These are phyloP conservation scores for Periplaneta americana DNA, from an alignment of 1,140 invertebrate genomes.

Conservation along the genomic window DNA sequence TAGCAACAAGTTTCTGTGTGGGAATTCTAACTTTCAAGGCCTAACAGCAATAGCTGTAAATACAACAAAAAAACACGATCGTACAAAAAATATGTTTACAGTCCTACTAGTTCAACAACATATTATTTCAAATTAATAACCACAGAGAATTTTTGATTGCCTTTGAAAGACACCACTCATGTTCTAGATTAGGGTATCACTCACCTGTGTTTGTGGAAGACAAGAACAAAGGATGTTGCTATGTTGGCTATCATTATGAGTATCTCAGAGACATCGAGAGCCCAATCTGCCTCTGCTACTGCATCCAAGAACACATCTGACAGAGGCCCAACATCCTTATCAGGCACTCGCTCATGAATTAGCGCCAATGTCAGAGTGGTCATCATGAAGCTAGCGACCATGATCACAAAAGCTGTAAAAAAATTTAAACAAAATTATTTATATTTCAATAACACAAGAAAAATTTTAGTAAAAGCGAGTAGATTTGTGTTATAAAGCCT, in stretches of 20 bases:
- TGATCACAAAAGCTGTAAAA: constrained; percentile 51
- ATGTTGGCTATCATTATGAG: constrained; percentile 76
- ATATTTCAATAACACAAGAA: neutral
- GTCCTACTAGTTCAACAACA: too few relatives aligned
- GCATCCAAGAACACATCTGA: constrained; percentile 78
- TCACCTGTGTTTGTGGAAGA: constrained; percentile 80
- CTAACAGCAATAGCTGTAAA: too few relatives aligned
- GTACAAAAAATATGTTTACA: too few relatives aligned
- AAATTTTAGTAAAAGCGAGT: neutral
- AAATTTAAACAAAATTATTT: too few relatives aligned
- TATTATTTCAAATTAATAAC: too few relatives aligned
- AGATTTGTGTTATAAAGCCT: neutral
- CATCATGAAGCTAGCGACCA: constrained; percentile 53
- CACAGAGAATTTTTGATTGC: too few relatives aligned
- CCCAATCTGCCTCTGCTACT: constrained; percentile 65
- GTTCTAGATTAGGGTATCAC: too few relatives aligned
- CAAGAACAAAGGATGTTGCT: constrained; percentile 63
- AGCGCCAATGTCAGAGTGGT: constrained; percentile 68
- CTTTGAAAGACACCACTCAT: too few relatives aligned
- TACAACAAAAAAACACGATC: too few relatives aligned
- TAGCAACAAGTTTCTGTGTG: too few relatives aligned
- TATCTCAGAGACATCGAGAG: constrained; percentile 76
- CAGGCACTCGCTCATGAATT: constrained; percentile 79
- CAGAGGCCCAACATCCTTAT: constrained; percentile 63
- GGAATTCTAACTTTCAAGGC: too few relatives aligned